These are phyloP conservation scores for Craniophora ligustri DNA, from an alignment of 2,888 invertebrate genomes.

Conservation along the genomic window DNA sequence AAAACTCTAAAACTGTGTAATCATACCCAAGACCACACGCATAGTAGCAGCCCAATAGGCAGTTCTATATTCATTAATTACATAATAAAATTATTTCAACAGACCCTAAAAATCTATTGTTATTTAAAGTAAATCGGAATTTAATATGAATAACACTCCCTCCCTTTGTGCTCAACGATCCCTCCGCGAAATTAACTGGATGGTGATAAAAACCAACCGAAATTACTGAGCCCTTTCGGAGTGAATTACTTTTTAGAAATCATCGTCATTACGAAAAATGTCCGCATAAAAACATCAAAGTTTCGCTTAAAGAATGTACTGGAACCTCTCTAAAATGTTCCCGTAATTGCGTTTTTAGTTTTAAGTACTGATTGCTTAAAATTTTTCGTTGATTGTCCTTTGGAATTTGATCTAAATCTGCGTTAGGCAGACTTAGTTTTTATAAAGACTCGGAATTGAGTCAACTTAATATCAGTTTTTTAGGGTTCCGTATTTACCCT, in stretches of 20 bases:
- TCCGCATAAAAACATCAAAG: conserved; percentile 44
- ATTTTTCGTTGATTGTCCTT: conserved; percentile 34
- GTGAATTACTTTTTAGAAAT: conserved; percentile 55
- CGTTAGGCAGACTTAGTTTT: not conserved
- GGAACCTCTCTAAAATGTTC: conserved; percentile 20
- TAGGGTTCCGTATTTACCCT: no score
- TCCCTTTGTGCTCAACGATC: conserved; percentile 27
- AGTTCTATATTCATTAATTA: no score
- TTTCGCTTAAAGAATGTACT: conserved; percentile 33
- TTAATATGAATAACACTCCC: conserved; percentile 50
- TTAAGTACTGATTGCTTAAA: conserved; percentile 41
- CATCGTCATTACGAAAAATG: conserved; percentile 57
- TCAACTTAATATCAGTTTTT: no score
- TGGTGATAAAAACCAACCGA: conserved; percentile 57
- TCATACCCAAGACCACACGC: no score
- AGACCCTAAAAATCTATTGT: no score
- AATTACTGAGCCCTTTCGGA: conserved; percentile 51
- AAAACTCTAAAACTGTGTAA: no score
- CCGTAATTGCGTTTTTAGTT: conserved; percentile 38
- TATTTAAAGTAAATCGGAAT: conserved; percentile 60
- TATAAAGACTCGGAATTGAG: not conserved
- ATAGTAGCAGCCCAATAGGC: no score
- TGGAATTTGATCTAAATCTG: conserved; percentile 24
- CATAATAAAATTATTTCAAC: no score
- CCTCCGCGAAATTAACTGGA: conserved; percentile 57